These are phyloP conservation scores for Acrocyrtus sp. DNA, from an alignment of 2,888 invertebrate genomes.

Conservation along the genomic window DNA sequence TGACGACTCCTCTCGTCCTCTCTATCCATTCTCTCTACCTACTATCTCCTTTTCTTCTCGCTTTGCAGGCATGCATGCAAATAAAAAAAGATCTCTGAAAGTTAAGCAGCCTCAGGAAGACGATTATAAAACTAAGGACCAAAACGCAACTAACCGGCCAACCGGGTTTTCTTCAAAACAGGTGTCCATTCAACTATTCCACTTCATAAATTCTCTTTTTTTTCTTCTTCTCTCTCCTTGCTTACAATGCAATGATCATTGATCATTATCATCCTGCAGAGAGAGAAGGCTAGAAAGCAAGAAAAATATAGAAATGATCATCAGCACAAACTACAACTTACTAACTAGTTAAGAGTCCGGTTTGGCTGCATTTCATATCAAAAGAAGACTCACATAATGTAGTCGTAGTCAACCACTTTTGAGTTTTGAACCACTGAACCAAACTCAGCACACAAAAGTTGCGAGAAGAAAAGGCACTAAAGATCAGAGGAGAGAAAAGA, in stretches of 20 bases:
- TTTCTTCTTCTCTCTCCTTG: slow-evolving; percentile 41
- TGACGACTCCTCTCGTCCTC: too few relatives aligned
- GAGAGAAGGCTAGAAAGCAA: slow-evolving; percentile 27
- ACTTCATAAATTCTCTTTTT: slow-evolving; percentile 61
- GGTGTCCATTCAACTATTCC: slow-evolving; percentile 61
- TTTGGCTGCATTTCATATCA: slow-evolving; percentile 58
- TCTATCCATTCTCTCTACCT: too few relatives aligned
- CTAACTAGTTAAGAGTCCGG: slow-evolving; percentile 59
- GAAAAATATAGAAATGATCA: slow-evolving; percentile 15
- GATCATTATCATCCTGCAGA: slow-evolving; percentile 28
- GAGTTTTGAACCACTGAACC: too few relatives aligned
- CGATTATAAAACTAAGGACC: slow-evolving; percentile 21
- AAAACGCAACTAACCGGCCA: slow-evolving; percentile 35
- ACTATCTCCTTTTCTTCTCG: too few relatives aligned
- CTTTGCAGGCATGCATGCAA: too few relatives aligned
- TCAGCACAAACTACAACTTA: too few relatives aligned
- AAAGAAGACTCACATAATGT: slow-evolving; percentile 25
- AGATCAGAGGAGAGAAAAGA: too few relatives aligned
- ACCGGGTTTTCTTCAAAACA: slow-evolving; percentile 58
- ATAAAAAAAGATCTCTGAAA: slow-evolving; percentile 21
- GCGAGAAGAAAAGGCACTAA: too few relatives aligned
- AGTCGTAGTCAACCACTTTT: too few relatives aligned
- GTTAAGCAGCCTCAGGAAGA: slow-evolving; percentile 17
- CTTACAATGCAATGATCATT: slow-evolving; percentile 3
- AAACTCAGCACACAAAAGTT: too few relatives aligned